Evolutionary conservation across 2,113 vertebrate species (phyloP), one percentile per base, ranked within the genome.

Genomic region (Seriola dumerili): DNA sequence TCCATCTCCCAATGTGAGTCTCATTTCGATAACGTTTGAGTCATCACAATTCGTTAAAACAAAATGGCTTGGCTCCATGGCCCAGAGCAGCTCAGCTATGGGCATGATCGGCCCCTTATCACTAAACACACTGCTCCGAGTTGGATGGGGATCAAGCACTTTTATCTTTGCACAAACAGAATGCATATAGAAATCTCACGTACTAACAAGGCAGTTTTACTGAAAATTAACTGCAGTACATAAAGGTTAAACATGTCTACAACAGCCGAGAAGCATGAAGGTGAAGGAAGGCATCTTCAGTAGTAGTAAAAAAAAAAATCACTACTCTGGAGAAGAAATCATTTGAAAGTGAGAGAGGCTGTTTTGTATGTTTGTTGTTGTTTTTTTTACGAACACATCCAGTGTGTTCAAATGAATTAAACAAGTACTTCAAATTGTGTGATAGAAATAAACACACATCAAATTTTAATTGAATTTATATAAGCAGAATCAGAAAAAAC

Each of bases 51-150:
- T 82, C 67, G 80, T 77, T 82, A 29, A 87, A 86, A 86, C 77
- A 85, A 89, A 89, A 89, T 84, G 86, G 80, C 79, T 90, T 57
- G 6, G 76, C 84, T 83, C 70, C 77, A 71, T n/a, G 4, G 74
- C 80, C 61, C 80, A 59, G 55, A 81, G 86, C 69, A 42, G 79
- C 7, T 11, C 69, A 61, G 81, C 80, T 76, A 72, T 17, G 52
- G 85, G 62, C 70, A 78, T 78, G 75, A 89, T 76, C 78, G 34
- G 68, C 46, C 80, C 69, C 85, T 94, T 87, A 90, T 91, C 89
- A 79, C 81, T 16, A 54, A 85, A 72, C 50, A 83, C 84, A 72
- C 81, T 79, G 78, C 72, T 75, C 76, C 1, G 46, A 76, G 72
- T 74, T 85, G 83, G 86, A 92, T 19, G 59, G 67, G 55, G 48